phyloP scores from a whole-genome alignment of 2,888 invertebrate genomes.

The Epirrita christyi region DNA sequence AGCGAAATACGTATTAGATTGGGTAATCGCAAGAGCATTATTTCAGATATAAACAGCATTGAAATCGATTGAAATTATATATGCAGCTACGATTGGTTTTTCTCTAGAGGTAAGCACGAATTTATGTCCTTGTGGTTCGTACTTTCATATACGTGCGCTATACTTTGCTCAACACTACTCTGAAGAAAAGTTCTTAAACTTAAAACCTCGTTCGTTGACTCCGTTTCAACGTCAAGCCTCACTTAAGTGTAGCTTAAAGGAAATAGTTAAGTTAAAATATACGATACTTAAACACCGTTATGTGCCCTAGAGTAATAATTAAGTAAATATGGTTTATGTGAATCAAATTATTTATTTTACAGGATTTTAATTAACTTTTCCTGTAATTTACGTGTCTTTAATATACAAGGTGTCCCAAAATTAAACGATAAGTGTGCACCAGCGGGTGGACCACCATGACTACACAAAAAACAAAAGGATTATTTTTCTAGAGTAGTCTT shows the following conservation, averaged over 20 bases:
- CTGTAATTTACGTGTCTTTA: too few species aligned
- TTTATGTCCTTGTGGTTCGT: not conserved
- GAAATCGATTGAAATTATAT: too few species aligned
- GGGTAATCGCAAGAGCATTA: too few species aligned
- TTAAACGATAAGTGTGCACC: too few species aligned
- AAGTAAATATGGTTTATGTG: constrained; percentile 14
- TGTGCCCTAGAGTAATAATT: constrained; percentile 18
- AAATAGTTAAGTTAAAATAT: constrained; percentile 28
- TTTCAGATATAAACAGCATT: too few species aligned
- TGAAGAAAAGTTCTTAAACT: not conserved
- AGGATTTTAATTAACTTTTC: not conserved
- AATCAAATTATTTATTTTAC: constrained; percentile 1
- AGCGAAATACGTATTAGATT: too few species aligned
- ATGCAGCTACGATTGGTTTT: too few species aligned
- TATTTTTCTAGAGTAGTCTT: too few species aligned
- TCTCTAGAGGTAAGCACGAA: too few species aligned
- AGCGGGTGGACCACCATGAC: too few species aligned
- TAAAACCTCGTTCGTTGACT: constrained; percentile 7
- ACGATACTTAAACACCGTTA: constrained; percentile 23
- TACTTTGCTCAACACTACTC: not conserved
- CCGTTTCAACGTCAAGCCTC: constrained; percentile 3
- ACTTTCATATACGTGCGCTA: not conserved
- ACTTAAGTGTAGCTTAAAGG: constrained; percentile 11
- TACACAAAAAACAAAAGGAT: too few species aligned
- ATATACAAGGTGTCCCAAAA: too few species aligned